Evolutionary conservation across 2,797 vertebrate species (phyloP).

Genomic region (Odontamblyopus lacepedii): DNA sequence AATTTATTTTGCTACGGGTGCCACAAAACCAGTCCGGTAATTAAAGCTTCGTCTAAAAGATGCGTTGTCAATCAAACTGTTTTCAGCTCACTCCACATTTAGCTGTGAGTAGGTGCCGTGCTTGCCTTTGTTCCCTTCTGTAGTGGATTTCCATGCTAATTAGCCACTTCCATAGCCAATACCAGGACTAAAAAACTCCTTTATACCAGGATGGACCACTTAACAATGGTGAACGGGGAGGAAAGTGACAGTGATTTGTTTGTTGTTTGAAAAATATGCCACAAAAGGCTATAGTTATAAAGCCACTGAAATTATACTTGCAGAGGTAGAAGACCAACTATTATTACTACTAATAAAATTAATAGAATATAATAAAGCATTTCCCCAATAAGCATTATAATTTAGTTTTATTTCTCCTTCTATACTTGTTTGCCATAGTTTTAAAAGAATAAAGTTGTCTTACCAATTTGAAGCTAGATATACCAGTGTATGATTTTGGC

Average conservation of each 20-base stretch:
- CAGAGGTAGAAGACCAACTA: too few relatives aligned
- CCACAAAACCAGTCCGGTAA: constrained; percentile 23
- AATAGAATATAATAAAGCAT: not conserved
- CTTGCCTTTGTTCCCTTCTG: constrained; percentile 33
- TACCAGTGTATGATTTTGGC: not conserved
- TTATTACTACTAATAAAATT: not conserved
- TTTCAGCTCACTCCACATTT: constrained; percentile 24
- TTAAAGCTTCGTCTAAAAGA: constrained; percentile 15
- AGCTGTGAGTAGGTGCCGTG: constrained; percentile 45
- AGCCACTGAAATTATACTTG: not conserved
- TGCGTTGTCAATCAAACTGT: constrained; percentile 45
- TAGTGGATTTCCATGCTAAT: constrained; percentile 42
- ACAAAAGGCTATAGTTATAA: constrained; percentile 1
- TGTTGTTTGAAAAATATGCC: constrained; percentile 24
- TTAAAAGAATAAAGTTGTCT: not conserved
- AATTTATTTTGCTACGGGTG: not conserved
- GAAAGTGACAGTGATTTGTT: constrained; percentile 31
- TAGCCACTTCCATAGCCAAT: constrained; percentile 24
- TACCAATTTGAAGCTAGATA: not conserved
- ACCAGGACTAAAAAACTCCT: constrained; percentile 28
- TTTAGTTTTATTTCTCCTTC: too few relatives aligned
- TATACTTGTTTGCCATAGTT: not conserved
- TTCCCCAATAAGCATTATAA: not conserved
- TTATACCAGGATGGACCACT: constrained; percentile 15
- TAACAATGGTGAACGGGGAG: constrained; percentile 20